phyloP scores from a whole-genome alignment of 2,113 vertebrate species.

The Canis aureus region DNA sequence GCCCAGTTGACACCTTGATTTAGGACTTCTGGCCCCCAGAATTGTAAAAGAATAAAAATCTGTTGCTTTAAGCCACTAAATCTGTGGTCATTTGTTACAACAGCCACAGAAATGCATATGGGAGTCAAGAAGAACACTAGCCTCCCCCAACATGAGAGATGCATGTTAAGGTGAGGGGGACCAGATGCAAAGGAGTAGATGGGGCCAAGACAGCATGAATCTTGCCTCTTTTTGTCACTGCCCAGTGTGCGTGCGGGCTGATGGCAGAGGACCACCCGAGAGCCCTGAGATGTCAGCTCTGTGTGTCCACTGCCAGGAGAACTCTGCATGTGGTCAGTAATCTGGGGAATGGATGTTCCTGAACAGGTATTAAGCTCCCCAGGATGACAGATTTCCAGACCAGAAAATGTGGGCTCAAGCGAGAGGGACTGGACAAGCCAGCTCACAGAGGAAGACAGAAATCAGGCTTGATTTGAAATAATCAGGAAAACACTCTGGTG shows the following conservation, averaged over 20 bases:
- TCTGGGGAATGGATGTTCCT: not conserved
- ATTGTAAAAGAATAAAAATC: not conserved
- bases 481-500: not conserved
- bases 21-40: not conserved
- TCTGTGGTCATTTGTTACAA: not conserved
- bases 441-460: not conserved
- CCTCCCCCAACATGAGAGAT: not conserved
- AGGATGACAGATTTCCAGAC: too few relatives aligned
- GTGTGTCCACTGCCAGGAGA: too few relatives aligned
- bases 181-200: not conserved
- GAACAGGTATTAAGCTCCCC: not conserved
- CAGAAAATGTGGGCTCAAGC: not conserved
- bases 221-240: too few relatives aligned
- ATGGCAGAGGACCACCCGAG: not conserved
- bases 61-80: not conserved
- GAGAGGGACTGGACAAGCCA: not conserved
- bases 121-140: not conserved
- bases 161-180: not conserved
- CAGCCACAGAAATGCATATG: not conserved
- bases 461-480: not conserved
- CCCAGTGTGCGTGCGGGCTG: rapidly evolving
- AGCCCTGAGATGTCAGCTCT: not conserved
- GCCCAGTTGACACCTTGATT: not conserved
- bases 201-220: not conserved
- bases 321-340: not conserved